These are phyloP conservation scores for Drosophila kepulauana DNA, from an alignment of 1,140 invertebrate genomes.

Conservation along the genomic window DNA sequence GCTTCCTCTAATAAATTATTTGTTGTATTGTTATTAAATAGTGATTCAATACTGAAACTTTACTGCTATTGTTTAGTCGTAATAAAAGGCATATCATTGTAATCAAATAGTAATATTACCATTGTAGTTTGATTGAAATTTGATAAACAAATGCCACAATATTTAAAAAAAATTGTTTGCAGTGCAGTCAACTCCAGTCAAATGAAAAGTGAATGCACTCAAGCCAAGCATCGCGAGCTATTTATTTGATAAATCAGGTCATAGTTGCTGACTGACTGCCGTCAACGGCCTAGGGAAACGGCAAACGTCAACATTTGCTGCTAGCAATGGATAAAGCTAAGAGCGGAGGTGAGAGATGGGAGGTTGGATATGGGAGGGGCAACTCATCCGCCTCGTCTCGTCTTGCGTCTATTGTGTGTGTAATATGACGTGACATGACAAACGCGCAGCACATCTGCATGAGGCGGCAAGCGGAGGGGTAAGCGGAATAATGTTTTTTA, in stretches of 20 bases:
- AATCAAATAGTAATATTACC: too few relatives aligned
- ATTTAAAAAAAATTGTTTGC: constrained; percentile 16
- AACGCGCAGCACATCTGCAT: constrained; percentile 45
- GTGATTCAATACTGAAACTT: too few relatives aligned
- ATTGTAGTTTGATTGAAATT: not conserved
- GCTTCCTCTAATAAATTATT: too few relatives aligned
- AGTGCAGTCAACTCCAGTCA: constrained; percentile 47
- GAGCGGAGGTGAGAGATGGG: not conserved
- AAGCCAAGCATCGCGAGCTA: constrained; percentile 61
- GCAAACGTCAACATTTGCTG: constrained; percentile 10
- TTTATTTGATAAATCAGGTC: constrained; percentile 83
- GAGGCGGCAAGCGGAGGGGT: constrained; percentile 3
- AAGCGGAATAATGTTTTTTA: constrained; percentile 19
- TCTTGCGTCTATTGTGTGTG: constrained; percentile 63
- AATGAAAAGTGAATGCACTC: constrained; percentile 79
- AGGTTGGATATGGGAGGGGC: not conserved
- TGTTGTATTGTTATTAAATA: too few relatives aligned
- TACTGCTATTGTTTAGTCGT: too few relatives aligned
- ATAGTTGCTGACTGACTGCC: constrained; percentile 69
- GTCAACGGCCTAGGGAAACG: constrained; percentile 38
- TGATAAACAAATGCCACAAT: not conserved
- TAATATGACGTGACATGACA: constrained; percentile 77
- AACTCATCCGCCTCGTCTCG: constrained; percentile 1
- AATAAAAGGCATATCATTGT: too few relatives aligned
- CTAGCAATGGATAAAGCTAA: not conserved